Evolutionary conservation across 2,888 invertebrate species (phyloP).

Genomic region (Phanerotoma sp.): DNA sequence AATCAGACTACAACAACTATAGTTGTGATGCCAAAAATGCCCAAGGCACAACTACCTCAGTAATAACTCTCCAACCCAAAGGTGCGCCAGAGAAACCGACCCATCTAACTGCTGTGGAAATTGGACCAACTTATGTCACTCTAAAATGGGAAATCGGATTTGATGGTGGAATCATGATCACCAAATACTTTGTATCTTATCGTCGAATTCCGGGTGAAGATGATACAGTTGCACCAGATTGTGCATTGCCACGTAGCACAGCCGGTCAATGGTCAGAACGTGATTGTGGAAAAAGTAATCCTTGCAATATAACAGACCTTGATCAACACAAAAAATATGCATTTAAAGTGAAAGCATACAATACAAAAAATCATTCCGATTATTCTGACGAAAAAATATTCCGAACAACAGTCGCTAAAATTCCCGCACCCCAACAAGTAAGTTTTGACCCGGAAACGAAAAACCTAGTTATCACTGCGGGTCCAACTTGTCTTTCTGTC

Average conservation of each 20-base stretch:
- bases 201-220: constrained; percentile 68
- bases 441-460: constrained; percentile 79
- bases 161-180: constrained; percentile 83
- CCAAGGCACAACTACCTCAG: constrained; percentile 74
- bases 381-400: constrained; percentile 82
- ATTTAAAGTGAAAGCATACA: constrained; percentile 87
- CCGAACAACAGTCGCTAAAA: constrained; percentile 81
- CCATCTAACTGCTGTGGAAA: constrained; percentile 69
- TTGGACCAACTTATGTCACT: constrained; percentile 78
- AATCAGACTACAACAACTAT: constrained; percentile 90
- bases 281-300: constrained; percentile 82
- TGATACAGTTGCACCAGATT: constrained; percentile 65
- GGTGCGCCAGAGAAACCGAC: constrained; percentile 85
- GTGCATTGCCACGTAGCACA: constrained; percentile 63
- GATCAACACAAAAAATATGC: constrained; percentile 85
- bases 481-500: constrained; percentile 75
- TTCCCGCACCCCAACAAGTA: constrained; percentile 77
- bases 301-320: constrained; percentile 83
- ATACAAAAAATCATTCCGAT: constrained; percentile 84
- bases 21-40: constrained; percentile 84
- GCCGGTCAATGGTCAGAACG: constrained; percentile 76
- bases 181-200: constrained; percentile 85
- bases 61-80: constrained; percentile 80
- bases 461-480: constrained; percentile 76
- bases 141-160: constrained; percentile 88